Conservation (phyloP, 1,140 invertebrate species). For the Ceratina calcarata region DNA sequence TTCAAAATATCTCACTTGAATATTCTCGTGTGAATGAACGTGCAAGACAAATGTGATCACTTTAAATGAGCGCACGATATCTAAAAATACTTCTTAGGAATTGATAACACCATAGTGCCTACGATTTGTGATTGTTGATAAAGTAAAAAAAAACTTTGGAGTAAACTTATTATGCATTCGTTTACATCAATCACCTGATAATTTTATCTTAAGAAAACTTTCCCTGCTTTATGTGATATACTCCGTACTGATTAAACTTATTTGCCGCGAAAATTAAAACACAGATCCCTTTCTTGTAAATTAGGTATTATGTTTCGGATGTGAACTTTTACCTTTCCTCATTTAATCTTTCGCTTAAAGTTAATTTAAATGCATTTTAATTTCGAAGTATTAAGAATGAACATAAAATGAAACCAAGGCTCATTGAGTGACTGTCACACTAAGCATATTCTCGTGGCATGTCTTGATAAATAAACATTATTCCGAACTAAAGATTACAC, state of each 20-base stretch:
- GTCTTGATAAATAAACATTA: no score
- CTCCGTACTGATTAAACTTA: background rate
- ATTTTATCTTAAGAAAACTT: conserved; percentile 16
- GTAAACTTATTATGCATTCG: background rate
- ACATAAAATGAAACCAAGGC: no score
- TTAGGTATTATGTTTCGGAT: background rate
- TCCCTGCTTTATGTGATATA: background rate
- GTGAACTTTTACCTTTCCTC: no score
- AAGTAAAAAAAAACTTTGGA: background rate
- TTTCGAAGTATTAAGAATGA: no score
- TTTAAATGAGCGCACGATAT: background rate
- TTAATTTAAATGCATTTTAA: no score
- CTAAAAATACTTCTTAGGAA: background rate
- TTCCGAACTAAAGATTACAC: no score
- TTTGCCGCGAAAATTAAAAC: background rate
- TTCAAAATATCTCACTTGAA: conserved; percentile 6
- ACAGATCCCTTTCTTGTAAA: background rate
- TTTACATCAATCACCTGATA: background rate
- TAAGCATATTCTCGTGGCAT: no score
- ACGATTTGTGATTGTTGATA: conserved; percentile 8
- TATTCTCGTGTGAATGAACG: background rate
- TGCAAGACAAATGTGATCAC: background rate
- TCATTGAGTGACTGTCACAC: no score
- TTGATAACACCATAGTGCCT: conserved; percentile 5
- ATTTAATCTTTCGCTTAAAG: no score